phyloP scores from a whole-genome alignment of 1,140 invertebrate genomes.

The Tyrophagus putrescentiae region DNA sequence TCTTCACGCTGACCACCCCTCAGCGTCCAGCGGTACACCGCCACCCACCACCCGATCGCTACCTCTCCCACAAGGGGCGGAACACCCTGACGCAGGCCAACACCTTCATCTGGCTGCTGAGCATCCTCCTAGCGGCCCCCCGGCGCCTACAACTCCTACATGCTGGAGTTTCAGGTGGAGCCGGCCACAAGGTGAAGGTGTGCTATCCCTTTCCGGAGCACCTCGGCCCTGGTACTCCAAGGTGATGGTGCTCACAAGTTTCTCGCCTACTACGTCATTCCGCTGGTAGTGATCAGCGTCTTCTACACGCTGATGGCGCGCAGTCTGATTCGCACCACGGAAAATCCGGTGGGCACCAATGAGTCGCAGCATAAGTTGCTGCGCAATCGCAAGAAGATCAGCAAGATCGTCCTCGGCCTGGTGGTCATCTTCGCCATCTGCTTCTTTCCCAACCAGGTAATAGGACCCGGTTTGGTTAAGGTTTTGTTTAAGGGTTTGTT shows the following conservation, averaged over 20 bases:
- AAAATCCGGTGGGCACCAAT: constrained; percentile 40
- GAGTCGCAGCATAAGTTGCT: constrained; percentile 20
- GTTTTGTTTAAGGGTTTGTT: no score
- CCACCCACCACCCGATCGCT: constrained; percentile 66
- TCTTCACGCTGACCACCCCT: constrained; percentile 80
- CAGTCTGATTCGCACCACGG: constrained; percentile 61
- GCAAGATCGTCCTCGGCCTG: constrained; percentile 72
- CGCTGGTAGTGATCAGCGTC: constrained; percentile 59
- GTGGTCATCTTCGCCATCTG: constrained; percentile 77
- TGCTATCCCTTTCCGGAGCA: constrained; percentile 65
- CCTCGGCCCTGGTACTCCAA: constrained; percentile 52
- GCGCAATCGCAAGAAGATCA: constrained; percentile 40
- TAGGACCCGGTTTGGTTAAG: no score
- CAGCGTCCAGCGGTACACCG: constrained; percentile 70
- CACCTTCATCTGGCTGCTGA: constrained; percentile 58
- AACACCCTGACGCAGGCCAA: constrained; percentile 40
- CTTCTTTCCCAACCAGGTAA: constrained; percentile 60
- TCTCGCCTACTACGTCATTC: constrained; percentile 65
- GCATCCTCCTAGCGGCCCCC: constrained; percentile 58
- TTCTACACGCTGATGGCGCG: constrained; percentile 77
- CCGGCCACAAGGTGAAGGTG: constrained; percentile 39
- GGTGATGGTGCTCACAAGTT: constrained; percentile 53
- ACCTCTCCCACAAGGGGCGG: constrained; percentile 45
- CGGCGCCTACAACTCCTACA: constrained; percentile 54
- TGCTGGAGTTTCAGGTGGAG: constrained; percentile 42